Percentiles rank a stretch among this genome's conserved stretches.
These are phyloP conservation scores for Canis aureus DNA, from an alignment of 2,113 vertebrate species.

Conservation along the genomic window DNA sequence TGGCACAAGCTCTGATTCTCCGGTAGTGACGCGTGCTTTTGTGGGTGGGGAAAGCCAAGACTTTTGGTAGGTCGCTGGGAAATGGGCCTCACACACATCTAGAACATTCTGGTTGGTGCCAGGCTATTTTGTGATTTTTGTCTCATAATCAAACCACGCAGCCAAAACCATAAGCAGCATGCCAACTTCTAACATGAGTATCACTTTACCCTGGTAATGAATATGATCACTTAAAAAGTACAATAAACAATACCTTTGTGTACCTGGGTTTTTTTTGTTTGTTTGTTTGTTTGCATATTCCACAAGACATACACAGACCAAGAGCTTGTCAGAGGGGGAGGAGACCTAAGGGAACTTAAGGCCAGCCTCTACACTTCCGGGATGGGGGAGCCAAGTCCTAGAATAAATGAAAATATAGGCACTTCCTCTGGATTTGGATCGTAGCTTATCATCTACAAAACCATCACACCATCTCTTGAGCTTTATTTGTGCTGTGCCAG, in stretches of 20 bases:
- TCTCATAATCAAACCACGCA: conserved; percentile 62
- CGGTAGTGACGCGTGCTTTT: conserved; percentile 40
- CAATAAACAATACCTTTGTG: conserved; percentile 68
- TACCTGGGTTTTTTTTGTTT: conserved; percentile 34
- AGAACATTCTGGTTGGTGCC: conserved; percentile 56
- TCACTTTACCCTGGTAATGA: conserved; percentile 75
- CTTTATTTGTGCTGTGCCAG: neutral
- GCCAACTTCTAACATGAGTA: conserved; percentile 72
- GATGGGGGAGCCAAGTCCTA: neutral
- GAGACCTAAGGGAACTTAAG: neutral
- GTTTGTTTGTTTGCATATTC: conserved; percentile 45
- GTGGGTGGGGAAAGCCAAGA: conserved; percentile 40
- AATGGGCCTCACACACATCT: conserved; percentile 65
- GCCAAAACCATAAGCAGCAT: conserved; percentile 74
- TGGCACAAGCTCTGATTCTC: conserved; percentile 58
- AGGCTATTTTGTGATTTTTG: conserved; percentile 70
- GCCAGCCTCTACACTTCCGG: neutral
- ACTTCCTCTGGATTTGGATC: neutral
- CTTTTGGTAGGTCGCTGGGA: conserved; percentile 10
- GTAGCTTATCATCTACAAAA: neutral
- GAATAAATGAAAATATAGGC: conserved; percentile 83
- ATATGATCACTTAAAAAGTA: conserved; percentile 58
- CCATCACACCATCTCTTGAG: neutral
- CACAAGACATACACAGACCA: conserved; percentile 41
- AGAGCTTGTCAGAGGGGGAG: conserved; percentile 67